Evolutionary conservation across 2,888 invertebrate species (phyloP).

Genomic region (Cephus sareptanus): DNA sequence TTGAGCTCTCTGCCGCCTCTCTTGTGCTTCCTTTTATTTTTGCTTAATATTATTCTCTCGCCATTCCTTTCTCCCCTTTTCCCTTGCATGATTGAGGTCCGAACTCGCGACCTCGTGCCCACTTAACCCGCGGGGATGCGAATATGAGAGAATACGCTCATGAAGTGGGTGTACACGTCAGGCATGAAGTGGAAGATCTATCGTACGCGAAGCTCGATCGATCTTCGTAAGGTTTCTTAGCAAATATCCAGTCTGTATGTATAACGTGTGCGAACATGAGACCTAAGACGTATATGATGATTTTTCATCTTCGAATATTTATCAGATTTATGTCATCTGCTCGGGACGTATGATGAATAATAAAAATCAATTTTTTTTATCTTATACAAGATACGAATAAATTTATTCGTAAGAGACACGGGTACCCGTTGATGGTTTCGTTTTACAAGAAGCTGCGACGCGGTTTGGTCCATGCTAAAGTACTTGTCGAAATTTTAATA

Average conservation of each 20-base stretch:
- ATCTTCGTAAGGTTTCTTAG: background rate
- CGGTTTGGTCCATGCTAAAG: background rate
- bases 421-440: background rate
- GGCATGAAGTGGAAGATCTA: background rate
- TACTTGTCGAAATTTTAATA: background rate
- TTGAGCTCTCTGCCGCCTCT: background rate
- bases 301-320: background rate
- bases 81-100: background rate
- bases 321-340: background rate
- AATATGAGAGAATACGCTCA: background rate
- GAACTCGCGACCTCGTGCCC: background rate
- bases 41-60: background rate
- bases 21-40: background rate
- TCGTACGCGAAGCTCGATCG: background rate
- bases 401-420: background rate
- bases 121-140: background rate
- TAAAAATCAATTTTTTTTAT: background rate
- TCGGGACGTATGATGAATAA: background rate
- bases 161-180: background rate
- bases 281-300: background rate
- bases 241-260: background rate
- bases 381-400: background rate
- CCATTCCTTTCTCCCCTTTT: background rate
- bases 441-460: background rate
- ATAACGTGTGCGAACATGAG: background rate